phyloP scores from a whole-genome alignment of 2,888 invertebrate genomes.

The Baronia brevicornis region DNA sequence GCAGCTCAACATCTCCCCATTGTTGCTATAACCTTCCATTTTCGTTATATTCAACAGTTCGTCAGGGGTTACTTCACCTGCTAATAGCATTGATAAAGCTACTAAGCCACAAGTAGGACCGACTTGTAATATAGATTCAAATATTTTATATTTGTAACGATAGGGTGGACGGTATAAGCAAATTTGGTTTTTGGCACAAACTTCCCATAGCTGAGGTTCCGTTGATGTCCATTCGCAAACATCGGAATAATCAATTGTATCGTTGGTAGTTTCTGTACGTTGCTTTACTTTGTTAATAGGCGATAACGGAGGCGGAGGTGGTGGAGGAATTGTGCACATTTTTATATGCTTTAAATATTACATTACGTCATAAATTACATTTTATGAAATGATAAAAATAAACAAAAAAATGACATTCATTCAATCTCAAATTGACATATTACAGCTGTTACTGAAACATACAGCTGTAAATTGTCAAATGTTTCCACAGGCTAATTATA shows the following conservation, averaged over 20 bases:
- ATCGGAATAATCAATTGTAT: slow-evolving; percentile 27
- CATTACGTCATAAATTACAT: too few relatives aligned
- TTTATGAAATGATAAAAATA: too few relatives aligned
- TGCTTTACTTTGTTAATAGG: slow-evolving; percentile 18
- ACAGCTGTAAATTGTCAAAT: too few relatives aligned
- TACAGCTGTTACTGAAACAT: too few relatives aligned
- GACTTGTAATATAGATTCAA: slow-evolving; percentile 59
- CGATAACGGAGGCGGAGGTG: slow-evolving; percentile 34
- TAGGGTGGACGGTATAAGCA: slow-evolving; percentile 66
- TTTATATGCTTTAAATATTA: too few relatives aligned
- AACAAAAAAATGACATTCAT: too few relatives aligned
- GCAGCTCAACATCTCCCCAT: slow-evolving; percentile 93
- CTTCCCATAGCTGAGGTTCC: slow-evolving; percentile 73
- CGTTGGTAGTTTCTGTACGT: slow-evolving; percentile 17
- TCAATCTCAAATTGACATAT: too few relatives aligned
- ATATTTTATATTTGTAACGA: slow-evolving; percentile 55
- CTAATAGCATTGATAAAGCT: slow-evolving; percentile 87
- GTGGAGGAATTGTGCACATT: slow-evolving; percentile 55
- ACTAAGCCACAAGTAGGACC: slow-evolving; percentile 91
- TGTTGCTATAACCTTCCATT: slow-evolving; percentile 80
- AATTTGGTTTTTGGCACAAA: slow-evolving; percentile 73
- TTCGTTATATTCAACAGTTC: slow-evolving; percentile 79
- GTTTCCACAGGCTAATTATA: too few relatives aligned
- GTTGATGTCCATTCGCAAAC: slow-evolving; percentile 75
- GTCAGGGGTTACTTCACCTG: slow-evolving; percentile 71